Percentiles rank a stretch among this genome's conserved stretches.
Conservation (phyloP, 2,797 vertebrate genomes). For the Galaxias olidus region DNA sequence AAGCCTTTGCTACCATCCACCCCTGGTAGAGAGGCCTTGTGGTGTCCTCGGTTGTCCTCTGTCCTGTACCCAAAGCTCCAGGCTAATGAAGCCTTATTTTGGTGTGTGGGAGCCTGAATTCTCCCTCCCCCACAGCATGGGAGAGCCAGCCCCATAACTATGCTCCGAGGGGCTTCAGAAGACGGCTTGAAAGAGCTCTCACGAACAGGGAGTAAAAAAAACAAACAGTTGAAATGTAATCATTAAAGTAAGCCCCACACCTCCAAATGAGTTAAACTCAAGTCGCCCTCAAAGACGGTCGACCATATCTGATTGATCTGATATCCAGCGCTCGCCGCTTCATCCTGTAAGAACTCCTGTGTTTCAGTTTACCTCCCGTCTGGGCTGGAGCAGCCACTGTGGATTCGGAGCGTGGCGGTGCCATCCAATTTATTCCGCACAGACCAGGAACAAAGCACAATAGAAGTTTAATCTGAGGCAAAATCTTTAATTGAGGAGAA, state of each 20-base stretch:
- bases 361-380: constrained; percentile 34
- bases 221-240: constrained; percentile 68
- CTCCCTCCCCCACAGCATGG: constrained; percentile 58
- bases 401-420: constrained; percentile 42
- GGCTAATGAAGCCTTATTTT: constrained; percentile 72
- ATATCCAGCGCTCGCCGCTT: constrained; percentile 39
- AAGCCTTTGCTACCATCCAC: constrained; percentile 19
- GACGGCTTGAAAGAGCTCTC: constrained; percentile 71
- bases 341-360: constrained; percentile 53
- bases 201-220: constrained; percentile 42
- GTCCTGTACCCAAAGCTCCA: constrained; percentile 55
- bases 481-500: constrained; percentile 75
- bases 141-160: constrained; percentile 64
- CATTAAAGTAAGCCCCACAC: constrained; percentile 68
- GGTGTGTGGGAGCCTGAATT: constrained; percentile 58
- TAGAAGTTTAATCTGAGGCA: constrained; percentile 68
- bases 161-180: constrained; percentile 61
- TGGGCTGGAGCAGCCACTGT: constrained; percentile 26
- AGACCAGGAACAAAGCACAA: constrained; percentile 59
- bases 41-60: constrained; percentile 54
- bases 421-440: constrained; percentile 57
- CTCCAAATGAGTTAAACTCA: constrained; percentile 70
- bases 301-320: constrained; percentile 62
- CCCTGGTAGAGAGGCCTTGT: constrained; percentile 42
- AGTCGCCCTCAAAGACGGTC: constrained; percentile 55